Conservation (phyloP, 2,113 vertebrate species). For the Sarotherodon lohbergeri region DNA sequence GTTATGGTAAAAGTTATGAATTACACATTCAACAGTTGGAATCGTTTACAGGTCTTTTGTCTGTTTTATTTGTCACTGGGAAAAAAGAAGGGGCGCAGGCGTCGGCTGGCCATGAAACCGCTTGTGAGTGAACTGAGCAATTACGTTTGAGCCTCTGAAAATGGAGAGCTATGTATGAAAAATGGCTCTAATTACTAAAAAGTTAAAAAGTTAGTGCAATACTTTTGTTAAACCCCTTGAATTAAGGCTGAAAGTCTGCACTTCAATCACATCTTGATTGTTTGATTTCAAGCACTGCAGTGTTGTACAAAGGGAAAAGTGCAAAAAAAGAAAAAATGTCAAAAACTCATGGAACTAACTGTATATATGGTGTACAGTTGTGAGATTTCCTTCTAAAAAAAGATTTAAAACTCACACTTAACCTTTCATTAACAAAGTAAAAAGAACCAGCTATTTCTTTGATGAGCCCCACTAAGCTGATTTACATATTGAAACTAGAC, state of each 20-base stretch:
- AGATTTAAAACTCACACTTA: background rate
- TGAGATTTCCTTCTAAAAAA: background rate
- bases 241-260: background rate
- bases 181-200: background rate
- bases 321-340: background rate
- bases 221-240: background rate
- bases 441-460: accelerated
- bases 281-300: background rate
- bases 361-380: background rate
- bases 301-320: background rate
- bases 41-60: background rate
- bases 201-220: background rate
- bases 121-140: background rate
- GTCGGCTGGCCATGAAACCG: background rate
- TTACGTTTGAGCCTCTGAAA: background rate
- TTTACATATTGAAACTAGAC: background rate
- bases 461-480: background rate
- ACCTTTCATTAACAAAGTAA: background rate
- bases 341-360: background rate
- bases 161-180: background rate
- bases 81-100: accelerated
- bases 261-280: background rate
- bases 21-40: background rate
- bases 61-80: background rate
- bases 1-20: background rate